Evolutionary conservation across 37 sponge, comb jelly and placozoan species (phyloP), one percentile per base, ranked within the genome.

Genomic region (Beroe forskalii): DNA sequence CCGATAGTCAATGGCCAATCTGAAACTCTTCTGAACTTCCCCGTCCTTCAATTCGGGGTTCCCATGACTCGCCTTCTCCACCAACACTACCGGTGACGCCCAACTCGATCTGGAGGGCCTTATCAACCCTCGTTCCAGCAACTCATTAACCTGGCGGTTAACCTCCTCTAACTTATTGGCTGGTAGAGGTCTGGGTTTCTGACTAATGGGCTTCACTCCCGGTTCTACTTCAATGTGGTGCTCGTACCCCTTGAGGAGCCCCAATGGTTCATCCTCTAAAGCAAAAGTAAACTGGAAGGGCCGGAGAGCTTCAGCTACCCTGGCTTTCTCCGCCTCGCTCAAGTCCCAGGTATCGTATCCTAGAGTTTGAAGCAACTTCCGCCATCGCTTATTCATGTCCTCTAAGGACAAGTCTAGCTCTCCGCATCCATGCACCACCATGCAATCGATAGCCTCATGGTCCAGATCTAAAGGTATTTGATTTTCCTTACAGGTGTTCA

Each of bases 1-100:
- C 38, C 93, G 91, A 66, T 93, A 93, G 62, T 91, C 93, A 3
- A 91, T 75, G 43, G 90, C 66, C 36, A 93, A 91, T 32, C 93
- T 69, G 19, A 27, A 69, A 37, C 17, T 63, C 17, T 63, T 63
- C 24, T 28, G 66, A n/a, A 22, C 66, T 23, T 63, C 17, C 4
- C 30, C 66, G 27, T 63, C 66, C 66, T 63, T 63, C 4, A 27
- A 24, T 14, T 32, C 72, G 12, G 35, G 24, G 44, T 30, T 12
- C 4, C 43, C 30, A 25, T 28, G 28, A 63, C 22, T 25, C 62
- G 90, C 90, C 76, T 93, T 93, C 19, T 83, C 6, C 8, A 92
- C 92, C 40, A 92, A 62, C 9, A 92, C 92, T 55, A 93, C 89
- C n/a, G 94, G 94, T 19, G 92, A 62, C 0, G 64, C 76, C 94